A percentile compares a stretch with the other conserved stretches of the same genome.
Conservation (phyloP, 2,888 invertebrate species). For the Saturnia pavonia region DNA sequence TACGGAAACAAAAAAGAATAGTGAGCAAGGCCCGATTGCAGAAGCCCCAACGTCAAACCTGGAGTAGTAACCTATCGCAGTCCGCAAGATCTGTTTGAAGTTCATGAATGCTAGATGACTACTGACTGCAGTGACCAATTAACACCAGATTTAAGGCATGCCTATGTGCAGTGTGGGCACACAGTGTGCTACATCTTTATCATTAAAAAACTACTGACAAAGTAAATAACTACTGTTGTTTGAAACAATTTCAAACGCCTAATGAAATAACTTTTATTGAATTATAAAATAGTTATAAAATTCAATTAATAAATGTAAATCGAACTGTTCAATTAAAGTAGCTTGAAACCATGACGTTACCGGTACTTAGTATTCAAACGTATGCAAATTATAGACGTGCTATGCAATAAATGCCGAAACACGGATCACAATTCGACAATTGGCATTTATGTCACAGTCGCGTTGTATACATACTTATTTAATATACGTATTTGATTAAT, state of each 20-base stretch:
- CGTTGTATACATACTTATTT: conserved; percentile 25
- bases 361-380: conserved; percentile 79
- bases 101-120: no score
- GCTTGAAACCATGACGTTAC: conserved; percentile 71
- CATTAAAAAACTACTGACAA: no score
- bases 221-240: not conserved
- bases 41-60: no score
- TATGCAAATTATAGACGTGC: conserved; percentile 81
- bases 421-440: conserved; percentile 80
- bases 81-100: no score
- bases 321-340: conserved; percentile 79
- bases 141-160: no score
- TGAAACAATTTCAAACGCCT: not conserved
- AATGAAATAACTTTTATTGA: not conserved
- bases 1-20: no score
- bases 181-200: no score
- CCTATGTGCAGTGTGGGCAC: no score
- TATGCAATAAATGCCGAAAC: conserved; percentile 80
- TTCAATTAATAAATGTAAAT: conserved; percentile 68
- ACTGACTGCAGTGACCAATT: no score
- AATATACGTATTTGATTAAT: not conserved
- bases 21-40: no score
- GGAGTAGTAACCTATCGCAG: no score
- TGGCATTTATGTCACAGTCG: conserved; percentile 75
- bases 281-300: conserved; percentile 48